A percentile compares a stretch with the other conserved stretches of the same genome.
Conservation (phyloP, 2,888 invertebrate genomes). For the Dynastes tityus region DNA sequence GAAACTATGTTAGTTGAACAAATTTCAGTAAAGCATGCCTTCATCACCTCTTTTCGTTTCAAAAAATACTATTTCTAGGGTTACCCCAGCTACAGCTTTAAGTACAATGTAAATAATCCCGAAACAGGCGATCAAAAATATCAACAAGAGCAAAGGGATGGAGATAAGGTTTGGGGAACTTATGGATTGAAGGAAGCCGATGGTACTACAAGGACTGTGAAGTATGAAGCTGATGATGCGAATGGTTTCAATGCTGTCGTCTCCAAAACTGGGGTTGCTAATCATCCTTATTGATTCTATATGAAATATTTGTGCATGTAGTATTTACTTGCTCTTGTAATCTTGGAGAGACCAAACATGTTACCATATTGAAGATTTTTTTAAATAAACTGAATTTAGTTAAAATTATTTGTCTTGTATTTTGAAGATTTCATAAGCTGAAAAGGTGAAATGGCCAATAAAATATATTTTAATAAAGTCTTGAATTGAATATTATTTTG, state of each 20-base stretch:
- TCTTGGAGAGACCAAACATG: too few relatives aligned
- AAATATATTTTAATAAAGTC: too few relatives aligned
- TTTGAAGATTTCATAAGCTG: too few relatives aligned
- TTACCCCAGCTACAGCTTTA: conserved; percentile 77
- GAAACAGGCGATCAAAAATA: conserved; percentile 74
- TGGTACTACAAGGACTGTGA: conserved; percentile 77
- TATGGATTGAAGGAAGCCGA: conserved; percentile 78
- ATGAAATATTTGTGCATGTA: background rate
- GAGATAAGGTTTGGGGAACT: conserved; percentile 76
- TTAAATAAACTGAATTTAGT: too few relatives aligned
- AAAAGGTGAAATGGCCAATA: too few relatives aligned
- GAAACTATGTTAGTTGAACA: background rate
- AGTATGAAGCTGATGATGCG: conserved; percentile 77
- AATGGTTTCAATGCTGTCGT: conserved; percentile 77
- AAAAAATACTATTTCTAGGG: conserved; percentile 68
- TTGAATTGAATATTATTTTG: too few relatives aligned
- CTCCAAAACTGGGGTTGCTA: conserved; percentile 69
- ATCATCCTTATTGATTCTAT: conserved; percentile 55
- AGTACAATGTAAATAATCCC: conserved; percentile 73
- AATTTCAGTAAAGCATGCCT: background rate
- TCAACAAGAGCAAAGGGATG: conserved; percentile 73
- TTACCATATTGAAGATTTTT: too few relatives aligned
- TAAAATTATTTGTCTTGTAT: too few relatives aligned
- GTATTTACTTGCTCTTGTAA: background rate
- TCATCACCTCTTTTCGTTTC: background rate